These are phyloP conservation scores for Serinus canaria DNA, from an alignment of 2,113 vertebrate genomes.

Conservation along the genomic window DNA sequence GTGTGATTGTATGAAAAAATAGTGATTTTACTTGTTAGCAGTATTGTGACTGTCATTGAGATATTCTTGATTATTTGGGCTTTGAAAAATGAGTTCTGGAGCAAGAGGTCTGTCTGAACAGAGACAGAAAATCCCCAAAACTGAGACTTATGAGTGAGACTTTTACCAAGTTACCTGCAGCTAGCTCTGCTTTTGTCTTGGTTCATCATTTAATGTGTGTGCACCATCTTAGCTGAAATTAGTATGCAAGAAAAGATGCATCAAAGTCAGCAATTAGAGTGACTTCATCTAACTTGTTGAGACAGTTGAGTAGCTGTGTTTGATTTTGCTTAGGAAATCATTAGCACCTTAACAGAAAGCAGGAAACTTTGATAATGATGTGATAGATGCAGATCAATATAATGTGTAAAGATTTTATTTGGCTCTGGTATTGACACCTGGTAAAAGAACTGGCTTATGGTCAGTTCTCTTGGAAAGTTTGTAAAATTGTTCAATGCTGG, in stretches of 20 bases:
- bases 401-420: slow-evolving; percentile 61
- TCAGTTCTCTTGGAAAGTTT: not conserved
- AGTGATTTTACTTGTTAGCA: not conserved
- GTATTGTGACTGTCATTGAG: not conserved
- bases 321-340: slow-evolving; percentile 74
- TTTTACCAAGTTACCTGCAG: not conserved
- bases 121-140: not conserved
- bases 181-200: slow-evolving; percentile 5
- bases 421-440: slow-evolving; percentile 53
- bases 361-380: slow-evolving; percentile 73
- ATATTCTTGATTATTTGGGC: not conserved
- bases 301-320: slow-evolving; percentile 57
- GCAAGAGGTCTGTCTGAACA: not conserved
- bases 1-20: not conserved
- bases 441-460: not conserved
- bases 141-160: not conserved
- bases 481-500: not conserved
- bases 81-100: not conserved
- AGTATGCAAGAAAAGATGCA: slow-evolving; percentile 61
- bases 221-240: slow-evolving; percentile 30
- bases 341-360: slow-evolving; percentile 66
- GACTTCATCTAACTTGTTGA: slow-evolving; percentile 46
- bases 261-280: slow-evolving; percentile 70
- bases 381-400: slow-evolving; percentile 73
- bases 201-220: not conserved